Base-by-base conservation (phyloP, 2,888 invertebrate species). In the Proisotoma minuta region DNA sequence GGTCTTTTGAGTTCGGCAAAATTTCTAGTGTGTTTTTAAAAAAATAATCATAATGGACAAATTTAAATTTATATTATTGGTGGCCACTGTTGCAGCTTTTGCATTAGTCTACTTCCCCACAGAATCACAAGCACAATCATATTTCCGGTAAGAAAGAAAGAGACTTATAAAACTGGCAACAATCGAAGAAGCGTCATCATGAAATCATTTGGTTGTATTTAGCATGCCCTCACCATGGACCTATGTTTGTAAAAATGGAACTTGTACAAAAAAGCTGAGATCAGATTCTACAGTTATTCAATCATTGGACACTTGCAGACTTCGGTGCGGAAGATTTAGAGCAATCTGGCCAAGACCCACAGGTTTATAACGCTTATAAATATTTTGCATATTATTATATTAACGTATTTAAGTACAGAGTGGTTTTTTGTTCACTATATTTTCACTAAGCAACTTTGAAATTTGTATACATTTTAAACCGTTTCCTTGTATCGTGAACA, bases 261-360 rank as follows among this genome's bases (percentile, higher is more conserved):
- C 73, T 24, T 73, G 73, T 64, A 67, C 71, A 51, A 73, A 73
- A 63, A 73, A 73, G 56, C 56, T 73, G 27, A 49, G 73, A 53
- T 71, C 71, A 57, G 73, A 73, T 51, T 73, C 73, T 4, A 73
- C 73, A 18, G 73, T 73, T 15, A 73, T 73, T 68, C 66, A 74
- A 62, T 84, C 72, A 58, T 76, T 86, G 68, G 82, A 84, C 63
- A 79, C 84, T 43, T 88, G 88, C 73, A 81, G 86, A 22, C 79
- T 87, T 4, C 83, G 84, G 0, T 88, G 88, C 71, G 87, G 87
- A 0, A 78, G 81, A 34, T 84, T 83, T 72, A 86, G 87, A 0
- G 81, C 84, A 0, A 79, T 88, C 18, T 88, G 88, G 88, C 88
- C 88, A 0, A 78, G 79, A 73, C 88, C 88, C 0, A 83, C 84